phyloP scores from a whole-genome alignment of 2,113 vertebrate species.

The Andinoacara biseriatus region DNA sequence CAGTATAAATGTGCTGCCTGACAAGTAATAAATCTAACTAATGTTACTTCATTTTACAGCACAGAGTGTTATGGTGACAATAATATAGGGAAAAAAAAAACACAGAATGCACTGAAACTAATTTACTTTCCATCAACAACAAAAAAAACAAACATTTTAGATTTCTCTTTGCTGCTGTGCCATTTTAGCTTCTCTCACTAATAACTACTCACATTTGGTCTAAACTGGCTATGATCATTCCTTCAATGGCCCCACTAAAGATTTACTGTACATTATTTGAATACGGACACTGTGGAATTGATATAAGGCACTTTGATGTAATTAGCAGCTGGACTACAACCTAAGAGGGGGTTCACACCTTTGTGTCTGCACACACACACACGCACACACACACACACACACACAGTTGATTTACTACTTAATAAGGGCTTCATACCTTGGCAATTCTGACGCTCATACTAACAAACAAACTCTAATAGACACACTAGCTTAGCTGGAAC shows the following conservation, averaged over 20 bases:
- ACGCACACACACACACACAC: background rate
- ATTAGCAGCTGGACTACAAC: slow-evolving; percentile 67
- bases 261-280: slow-evolving; percentile 48
- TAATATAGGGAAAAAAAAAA: slow-evolving; percentile 37
- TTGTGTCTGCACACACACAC: slow-evolving; percentile 5
- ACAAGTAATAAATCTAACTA: slow-evolving; percentile 30
- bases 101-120: background rate
- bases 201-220: slow-evolving; percentile 26
- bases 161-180: slow-evolving; percentile 31
- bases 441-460: background rate
- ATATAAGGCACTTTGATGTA: slow-evolving; percentile 75
- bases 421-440: slow-evolving; percentile 6
- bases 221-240: slow-evolving; percentile 23
- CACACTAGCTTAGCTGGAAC: slow-evolving; percentile 17
- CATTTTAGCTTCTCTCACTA: slow-evolving; percentile 37
- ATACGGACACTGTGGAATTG: slow-evolving; percentile 37
- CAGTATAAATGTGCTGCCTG: slow-evolving; percentile 40
- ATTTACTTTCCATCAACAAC: slow-evolving; percentile 16
- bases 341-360: slow-evolving; percentile 37
- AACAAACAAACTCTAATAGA: slow-evolving; percentile 22
- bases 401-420: background rate
- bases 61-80: slow-evolving; percentile 27
- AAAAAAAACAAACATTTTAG: slow-evolving; percentile 14
- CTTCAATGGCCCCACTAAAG: slow-evolving; percentile 37
- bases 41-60: slow-evolving; percentile 44